Percentiles rank a stretch among this genome's conserved stretches.
Evolutionary conservation across 2,888 invertebrate genomes (phyloP).

Genomic region (Phyllotreta cruciferae): DNA sequence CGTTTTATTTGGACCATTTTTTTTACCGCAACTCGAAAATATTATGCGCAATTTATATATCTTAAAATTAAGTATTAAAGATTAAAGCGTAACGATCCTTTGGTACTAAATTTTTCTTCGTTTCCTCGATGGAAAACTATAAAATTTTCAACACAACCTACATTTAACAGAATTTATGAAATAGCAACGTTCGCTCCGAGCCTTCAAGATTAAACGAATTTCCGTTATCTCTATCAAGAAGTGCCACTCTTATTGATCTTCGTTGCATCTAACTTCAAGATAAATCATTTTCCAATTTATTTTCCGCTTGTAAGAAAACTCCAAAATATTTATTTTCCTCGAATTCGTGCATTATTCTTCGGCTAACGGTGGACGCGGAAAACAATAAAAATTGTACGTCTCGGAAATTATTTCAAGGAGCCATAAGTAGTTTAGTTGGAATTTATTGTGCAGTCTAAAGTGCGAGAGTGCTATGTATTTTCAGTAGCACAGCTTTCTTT

Average conservation of each 20-base stretch:
- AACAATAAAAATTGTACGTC: constrained; percentile 12
- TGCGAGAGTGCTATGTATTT: constrained; percentile 5
- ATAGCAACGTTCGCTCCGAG: too few species aligned
- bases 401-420: constrained; percentile 16
- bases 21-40: too few species aligned
- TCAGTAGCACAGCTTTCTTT: not conserved
- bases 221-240: not conserved
- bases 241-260: constrained; percentile 4
- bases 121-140: too few species aligned
- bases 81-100: too few species aligned
- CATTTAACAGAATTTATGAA: too few species aligned
- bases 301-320: constrained; percentile 1
- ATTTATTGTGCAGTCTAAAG: constrained; percentile 10
- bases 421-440: constrained; percentile 10
- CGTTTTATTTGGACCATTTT: too few species aligned
- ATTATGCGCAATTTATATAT: too few species aligned
- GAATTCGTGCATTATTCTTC: constrained; percentile 4
- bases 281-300: constrained; percentile 18
- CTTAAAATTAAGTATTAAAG: too few species aligned
- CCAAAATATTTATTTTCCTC: constrained; percentile 5
- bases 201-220: not conserved
- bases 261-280: constrained; percentile 8
- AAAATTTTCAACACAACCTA: too few species aligned
- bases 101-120: too few species aligned
- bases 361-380: constrained; percentile 2